Evolutionary conservation across 2,888 invertebrate genomes (phyloP), one percentile per base, ranked within the genome.

Genomic region (Sinentomon sp.): DNA sequence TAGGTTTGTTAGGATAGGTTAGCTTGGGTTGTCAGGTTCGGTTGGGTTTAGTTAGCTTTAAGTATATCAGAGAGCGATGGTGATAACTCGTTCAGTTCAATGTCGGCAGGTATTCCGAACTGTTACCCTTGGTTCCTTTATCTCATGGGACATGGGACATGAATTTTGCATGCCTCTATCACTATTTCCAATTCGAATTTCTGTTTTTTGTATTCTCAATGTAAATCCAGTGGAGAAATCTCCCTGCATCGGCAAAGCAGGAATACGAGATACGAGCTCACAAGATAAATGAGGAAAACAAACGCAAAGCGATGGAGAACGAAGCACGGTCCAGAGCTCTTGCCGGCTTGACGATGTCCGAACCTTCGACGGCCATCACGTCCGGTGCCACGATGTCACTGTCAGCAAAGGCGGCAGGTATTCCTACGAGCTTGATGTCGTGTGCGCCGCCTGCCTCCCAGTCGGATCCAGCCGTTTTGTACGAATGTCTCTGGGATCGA

Each of bases 191-290:
- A n/a, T n/a, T n/a, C n/a, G n/a, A n/a, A n/a, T n/a, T n/a, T n/a
- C n/a, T n/a, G n/a, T n/a, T n/a, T n/a, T n/a, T n/a, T n/a, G 28
- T 13, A 12, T 31, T n/a, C 22, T 9, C 22, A 22, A 24, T 33
- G 35, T 32, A 16, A 17, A 44, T 53, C 32, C 68, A 92, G 66
- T 97, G 97, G 97, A 72, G 89, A 43, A 78, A 78, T 38, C 61
- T 94, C 42, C 68, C 80, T 1, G 66, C 75, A 1, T 64, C 67
- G 34, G 78, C 83, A 42, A 89, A 92, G 52, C 78, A 82, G 53
- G 66, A 66, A 38, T 97, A 87, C 72, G 94, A 97, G 57, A 85
- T 87, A 52, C 65, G 74, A 33, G 94, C 97, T 1, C 66, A 68
- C 19, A 66, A 70, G 46, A 68, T 80, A 52, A 92, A 89, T 49